A percentile compares a stretch with the other conserved stretches of the same genome.
phyloP scores from a whole-genome alignment of 1,140 invertebrate genomes.

The Zophobas morio region DNA sequence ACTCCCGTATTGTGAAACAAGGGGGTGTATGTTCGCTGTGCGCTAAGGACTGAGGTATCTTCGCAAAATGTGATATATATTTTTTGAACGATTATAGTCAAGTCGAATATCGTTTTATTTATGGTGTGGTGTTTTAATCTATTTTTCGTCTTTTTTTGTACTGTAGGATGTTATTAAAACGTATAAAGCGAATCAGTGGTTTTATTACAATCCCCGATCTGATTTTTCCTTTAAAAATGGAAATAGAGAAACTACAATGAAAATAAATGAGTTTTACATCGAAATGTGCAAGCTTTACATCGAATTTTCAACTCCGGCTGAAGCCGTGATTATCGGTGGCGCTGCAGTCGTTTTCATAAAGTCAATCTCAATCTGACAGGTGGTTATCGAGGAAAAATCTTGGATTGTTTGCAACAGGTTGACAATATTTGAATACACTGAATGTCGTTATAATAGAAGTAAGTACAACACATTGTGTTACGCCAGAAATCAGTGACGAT shows the following conservation, averaged over 20 bases:
- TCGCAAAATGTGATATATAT: slow-evolving; percentile 41
- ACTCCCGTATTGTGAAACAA: neutral
- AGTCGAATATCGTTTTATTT: slow-evolving; percentile 32
- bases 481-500: neutral
- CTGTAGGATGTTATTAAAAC: slow-evolving; percentile 24
- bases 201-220: too few species aligned
- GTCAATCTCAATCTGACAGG: slow-evolving; percentile 37
- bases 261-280: neutral
- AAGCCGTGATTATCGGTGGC: neutral
- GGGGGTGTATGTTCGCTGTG: neutral
- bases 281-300: slow-evolving; percentile 1
- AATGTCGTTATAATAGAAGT: slow-evolving; percentile 24
- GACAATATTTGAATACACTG: neutral
- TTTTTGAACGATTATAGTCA: slow-evolving; percentile 24
- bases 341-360: neutral
- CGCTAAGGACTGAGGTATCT: slow-evolving; percentile 24
- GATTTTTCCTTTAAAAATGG: too few species aligned
- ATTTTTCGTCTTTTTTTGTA: slow-evolving; percentile 16
- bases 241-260: neutral
- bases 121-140: slow-evolving; percentile 35
- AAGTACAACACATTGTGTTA: neutral
- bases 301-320: neutral
- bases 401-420: slow-evolving; percentile 46
- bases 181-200: neutral
- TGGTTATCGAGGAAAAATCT: slow-evolving; percentile 18